phyloP scores from a whole-genome alignment of 2,113 vertebrate genomes.

The Willisornis vidua region DNA sequence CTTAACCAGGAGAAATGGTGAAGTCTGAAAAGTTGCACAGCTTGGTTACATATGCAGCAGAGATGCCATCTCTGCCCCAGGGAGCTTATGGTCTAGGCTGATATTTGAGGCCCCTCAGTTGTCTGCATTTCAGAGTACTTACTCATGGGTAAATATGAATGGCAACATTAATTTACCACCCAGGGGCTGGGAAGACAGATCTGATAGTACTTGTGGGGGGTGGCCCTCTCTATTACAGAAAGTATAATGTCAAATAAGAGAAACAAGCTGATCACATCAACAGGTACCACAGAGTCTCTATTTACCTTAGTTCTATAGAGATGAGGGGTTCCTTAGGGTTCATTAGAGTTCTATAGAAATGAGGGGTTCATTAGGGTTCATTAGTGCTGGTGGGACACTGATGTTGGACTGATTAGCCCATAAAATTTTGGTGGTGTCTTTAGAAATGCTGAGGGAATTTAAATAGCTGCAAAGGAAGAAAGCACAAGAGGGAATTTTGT shows the following conservation, averaged over 20 bases:
- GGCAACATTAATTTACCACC: conserved; percentile 62
- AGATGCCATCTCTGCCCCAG: conserved; percentile 20
- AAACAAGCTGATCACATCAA: conserved; percentile 16
- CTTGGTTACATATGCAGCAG: not conserved
- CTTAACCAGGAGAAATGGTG: not conserved
- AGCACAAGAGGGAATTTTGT: not conserved
- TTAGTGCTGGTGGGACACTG: not conserved
- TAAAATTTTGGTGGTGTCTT: not conserved
- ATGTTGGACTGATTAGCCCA: not conserved
- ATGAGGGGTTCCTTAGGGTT: too few relatives aligned
- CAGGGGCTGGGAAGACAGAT: conserved; percentile 28
- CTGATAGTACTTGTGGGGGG: conserved; percentile 24
- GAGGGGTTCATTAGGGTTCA: not conserved
- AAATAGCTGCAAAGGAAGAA: not conserved
- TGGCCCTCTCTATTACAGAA: not conserved
- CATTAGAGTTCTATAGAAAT: not conserved
- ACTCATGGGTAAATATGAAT: conserved; percentile 41
- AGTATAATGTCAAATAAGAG: not conserved
- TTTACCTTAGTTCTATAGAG: not conserved
- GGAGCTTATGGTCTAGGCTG: conserved; percentile 32
- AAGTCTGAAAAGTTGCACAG: not conserved
- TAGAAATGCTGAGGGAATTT: not conserved
- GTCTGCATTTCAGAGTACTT: conserved; percentile 49
- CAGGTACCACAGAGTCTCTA: conserved; percentile 12
- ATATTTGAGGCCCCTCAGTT: not conserved